phyloP scores from a whole-genome alignment of 2,888 invertebrate species.

The Polymixis lichenea region DNA sequence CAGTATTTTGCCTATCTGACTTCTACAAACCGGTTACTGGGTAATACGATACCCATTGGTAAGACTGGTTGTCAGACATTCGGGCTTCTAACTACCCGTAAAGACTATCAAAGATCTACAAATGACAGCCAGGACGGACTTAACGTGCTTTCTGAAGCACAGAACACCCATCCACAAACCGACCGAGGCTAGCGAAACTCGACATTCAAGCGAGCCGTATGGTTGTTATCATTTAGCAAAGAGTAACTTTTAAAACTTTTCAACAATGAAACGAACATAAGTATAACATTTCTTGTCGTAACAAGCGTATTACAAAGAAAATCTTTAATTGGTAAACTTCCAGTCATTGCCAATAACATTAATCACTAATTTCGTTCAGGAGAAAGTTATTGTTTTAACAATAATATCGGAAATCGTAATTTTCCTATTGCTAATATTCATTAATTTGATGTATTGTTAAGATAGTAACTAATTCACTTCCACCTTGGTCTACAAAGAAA shows the following conservation, averaged over 20 bases:
- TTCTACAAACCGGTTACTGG: too few relatives aligned
- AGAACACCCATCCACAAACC: too few relatives aligned
- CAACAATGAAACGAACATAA: not conserved
- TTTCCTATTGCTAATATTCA: not conserved
- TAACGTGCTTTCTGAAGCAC: too few relatives aligned
- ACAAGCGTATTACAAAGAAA: constrained; percentile 1
- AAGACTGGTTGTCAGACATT: too few relatives aligned
- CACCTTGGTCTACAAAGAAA: constrained; percentile 12
- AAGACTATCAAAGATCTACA: too few relatives aligned
- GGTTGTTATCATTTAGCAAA: too few relatives aligned
- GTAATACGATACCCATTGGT: too few relatives aligned
- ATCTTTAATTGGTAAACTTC: not conserved
- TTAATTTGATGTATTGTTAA: constrained; percentile 7
- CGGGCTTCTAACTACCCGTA: too few relatives aligned
- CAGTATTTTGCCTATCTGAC: too few relatives aligned
- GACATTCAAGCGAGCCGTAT: too few relatives aligned
- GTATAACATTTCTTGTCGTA: not conserved
- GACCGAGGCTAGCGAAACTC: too few relatives aligned
- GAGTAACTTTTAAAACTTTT: not conserved
- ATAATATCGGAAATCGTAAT: not conserved
- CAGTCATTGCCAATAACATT: constrained; percentile 6
- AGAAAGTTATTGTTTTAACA: constrained; percentile 10
- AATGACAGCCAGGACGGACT: too few relatives aligned
- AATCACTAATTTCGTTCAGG: not conserved
- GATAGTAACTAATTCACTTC: constrained; percentile 6